phyloP scores from a whole-genome alignment of 2,888 invertebrate genomes.

The Lithodes maja region DNA sequence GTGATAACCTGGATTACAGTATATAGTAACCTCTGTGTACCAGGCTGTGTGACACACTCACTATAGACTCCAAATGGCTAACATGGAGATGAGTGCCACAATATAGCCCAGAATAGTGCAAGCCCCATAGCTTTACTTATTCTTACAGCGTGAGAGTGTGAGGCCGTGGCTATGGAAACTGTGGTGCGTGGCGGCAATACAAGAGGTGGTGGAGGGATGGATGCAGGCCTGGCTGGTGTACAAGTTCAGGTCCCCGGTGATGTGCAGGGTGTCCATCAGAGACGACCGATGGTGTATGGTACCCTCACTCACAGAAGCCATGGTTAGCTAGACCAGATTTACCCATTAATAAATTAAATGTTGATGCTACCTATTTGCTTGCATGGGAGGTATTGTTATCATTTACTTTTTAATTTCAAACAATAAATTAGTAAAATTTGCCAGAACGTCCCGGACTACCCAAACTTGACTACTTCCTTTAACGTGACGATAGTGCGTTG shows the following conservation, averaged over 20 bases:
- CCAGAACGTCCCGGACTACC: no score
- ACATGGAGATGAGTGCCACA: not conserved
- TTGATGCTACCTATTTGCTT: no score
- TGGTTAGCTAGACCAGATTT: constrained; percentile 13
- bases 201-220: constrained; percentile 33
- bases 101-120: not conserved
- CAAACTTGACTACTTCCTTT: no score
- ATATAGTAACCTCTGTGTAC: no score
- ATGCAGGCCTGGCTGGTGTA: constrained; percentile 23
- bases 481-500: no score
- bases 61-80: not conserved
- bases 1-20: no score
- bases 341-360: not conserved
- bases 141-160: not conserved
- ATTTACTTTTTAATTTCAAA: no score
- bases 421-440: no score
- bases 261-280: constrained; percentile 38
- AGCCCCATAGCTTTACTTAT: not conserved
- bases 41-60: no score
- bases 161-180: constrained; percentile 22
- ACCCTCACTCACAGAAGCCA: constrained; percentile 42
- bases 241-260: constrained; percentile 30
- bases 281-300: constrained; percentile 46
- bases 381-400: no score
- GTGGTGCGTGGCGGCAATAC: constrained; percentile 36